Percentiles rank a stretch among this genome's conserved stretches.
Evolutionary conservation across 2,888 invertebrate species (phyloP).

Genomic region (Melipona bicolor): DNA sequence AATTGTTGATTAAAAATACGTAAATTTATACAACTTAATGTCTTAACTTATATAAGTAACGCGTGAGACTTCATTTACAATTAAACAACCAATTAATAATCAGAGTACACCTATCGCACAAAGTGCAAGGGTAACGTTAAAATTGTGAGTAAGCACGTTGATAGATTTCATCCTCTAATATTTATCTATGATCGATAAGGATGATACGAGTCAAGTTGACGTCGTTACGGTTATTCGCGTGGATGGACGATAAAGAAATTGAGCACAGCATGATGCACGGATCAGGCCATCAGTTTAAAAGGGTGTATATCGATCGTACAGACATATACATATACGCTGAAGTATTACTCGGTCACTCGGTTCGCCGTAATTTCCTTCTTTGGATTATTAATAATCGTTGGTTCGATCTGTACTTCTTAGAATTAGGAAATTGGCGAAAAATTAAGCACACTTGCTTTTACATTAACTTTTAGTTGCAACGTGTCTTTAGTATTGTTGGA

Average conservation of each 20-base stretch:
- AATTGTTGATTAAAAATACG: too few relatives aligned
- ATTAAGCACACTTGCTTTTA: background rate
- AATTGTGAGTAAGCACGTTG: background rate
- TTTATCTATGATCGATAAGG: constrained; percentile 1
- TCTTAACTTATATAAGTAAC: too few relatives aligned
- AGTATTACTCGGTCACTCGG: constrained; percentile 28
- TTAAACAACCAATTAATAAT: too few relatives aligned
- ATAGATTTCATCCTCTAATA: background rate
- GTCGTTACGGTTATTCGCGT: constrained; percentile 11
- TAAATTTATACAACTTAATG: too few relatives aligned
- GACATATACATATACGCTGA: background rate
- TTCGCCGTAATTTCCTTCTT: background rate
- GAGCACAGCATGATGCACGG: constrained; percentile 11
- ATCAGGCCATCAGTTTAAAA: constrained; percentile 28
- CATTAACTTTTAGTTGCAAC: background rate
- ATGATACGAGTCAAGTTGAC: background rate
- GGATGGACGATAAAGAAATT: constrained; percentile 18
- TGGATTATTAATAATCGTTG: constrained; percentile 19
- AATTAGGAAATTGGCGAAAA: too few relatives aligned
- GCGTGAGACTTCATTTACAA: too few relatives aligned
- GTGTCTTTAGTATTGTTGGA: background rate
- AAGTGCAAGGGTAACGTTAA: background rate
- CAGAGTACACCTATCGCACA: background rate
- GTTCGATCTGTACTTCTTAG: background rate
- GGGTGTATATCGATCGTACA: constrained; percentile 48